Percentiles rank a stretch among this genome's conserved stretches.
Evolutionary conservation across 2,888 invertebrate genomes (phyloP).

Genomic region (Matsumyia berberina): DNA sequence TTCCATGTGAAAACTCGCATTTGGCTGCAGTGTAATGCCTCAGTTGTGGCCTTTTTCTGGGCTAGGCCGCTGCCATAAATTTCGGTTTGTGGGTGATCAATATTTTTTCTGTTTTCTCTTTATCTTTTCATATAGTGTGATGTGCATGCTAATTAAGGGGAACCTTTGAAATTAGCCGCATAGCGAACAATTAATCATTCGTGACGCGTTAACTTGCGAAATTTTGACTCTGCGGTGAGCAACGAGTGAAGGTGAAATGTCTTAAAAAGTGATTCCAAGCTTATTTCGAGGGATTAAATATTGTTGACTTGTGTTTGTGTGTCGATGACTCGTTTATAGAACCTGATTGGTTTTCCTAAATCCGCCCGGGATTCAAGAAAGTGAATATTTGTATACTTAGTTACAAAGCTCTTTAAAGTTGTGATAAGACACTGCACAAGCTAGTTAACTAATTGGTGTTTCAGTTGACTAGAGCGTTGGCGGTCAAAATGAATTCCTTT

Average conservation of each 20-base stretch:
- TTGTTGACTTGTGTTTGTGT: not conserved
- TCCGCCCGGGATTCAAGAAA: no score
- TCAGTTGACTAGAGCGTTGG: no score
- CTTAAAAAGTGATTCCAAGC: not conserved
- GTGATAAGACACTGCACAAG: no score
- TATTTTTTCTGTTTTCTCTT: slow-evolving; percentile 16
- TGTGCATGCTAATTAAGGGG: slow-evolving; percentile 32
- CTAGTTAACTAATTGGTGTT: no score
- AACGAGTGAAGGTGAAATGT: slow-evolving; percentile 1
- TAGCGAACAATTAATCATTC: slow-evolving; percentile 35
- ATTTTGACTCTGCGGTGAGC: slow-evolving; percentile 14
- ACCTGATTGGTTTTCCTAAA: no score
- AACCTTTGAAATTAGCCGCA: not conserved
- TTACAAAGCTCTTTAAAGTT: no score
- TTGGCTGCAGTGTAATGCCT: not conserved
- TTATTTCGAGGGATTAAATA: slow-evolving; percentile 7
- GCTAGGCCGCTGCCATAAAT: not conserved
- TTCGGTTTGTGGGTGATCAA: slow-evolving; percentile 25
- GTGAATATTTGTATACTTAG: no score
- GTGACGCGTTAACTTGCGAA: slow-evolving; percentile 7
- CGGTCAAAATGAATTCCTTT: no score
- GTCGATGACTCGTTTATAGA: not conserved
- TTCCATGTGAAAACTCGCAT: slow-evolving; percentile 1
- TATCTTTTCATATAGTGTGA: not conserved
- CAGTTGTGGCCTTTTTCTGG: not conserved